Base-by-base conservation (phyloP, 35 echinoderm and acorn worm species). In the Nesometra sesokonis region DNA sequence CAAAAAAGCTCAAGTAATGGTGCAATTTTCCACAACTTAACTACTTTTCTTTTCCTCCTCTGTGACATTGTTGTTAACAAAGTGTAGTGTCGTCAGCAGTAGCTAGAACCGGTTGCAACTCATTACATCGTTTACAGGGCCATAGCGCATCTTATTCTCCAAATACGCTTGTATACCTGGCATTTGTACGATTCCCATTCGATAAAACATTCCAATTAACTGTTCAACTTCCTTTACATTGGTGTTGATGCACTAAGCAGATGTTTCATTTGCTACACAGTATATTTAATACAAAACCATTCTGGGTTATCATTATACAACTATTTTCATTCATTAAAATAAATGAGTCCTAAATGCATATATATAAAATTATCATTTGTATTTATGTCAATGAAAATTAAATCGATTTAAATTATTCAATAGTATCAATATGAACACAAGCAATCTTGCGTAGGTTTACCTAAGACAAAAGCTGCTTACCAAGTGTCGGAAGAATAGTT, bases 141-240 rank as follows among this genome's bases (percentile, higher is more conserved):
- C 39, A 83, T 36, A 84, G 32, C 80, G 33, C 57, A 52, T 89
- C 17, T 83, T 80, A 34, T 80, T 37, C 32, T 84, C 52, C 87
- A 80, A 83, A 43, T 89, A 89, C 7, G 31, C 32, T 8, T 46
- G 0, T 46, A 84, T 27, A 32, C n/a, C 38, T 21, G 46, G 80
- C 87, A 89, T 89, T 57, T 89, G 87, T 23, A 77, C 80, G 17
- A 89, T 32, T 9, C 87, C 87, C 87, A 89, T 84, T 31, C 82
- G 43, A 80, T 35, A 89, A 29, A 35, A 89, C 0, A 89, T 82
- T 29, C 78, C 87, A 82, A 57, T 82, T 35, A 88, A 88, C 87
- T 82, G 78, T 33, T 88, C 87, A 8, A 88, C 27, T 81, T 88
- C 86, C 0, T 80, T 33, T 21, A 17, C 21, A 67, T 67, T 67